These are phyloP conservation scores for Sebastes variabilis DNA, from an alignment of 2,797 vertebrate genomes.

Conservation along the genomic window DNA sequence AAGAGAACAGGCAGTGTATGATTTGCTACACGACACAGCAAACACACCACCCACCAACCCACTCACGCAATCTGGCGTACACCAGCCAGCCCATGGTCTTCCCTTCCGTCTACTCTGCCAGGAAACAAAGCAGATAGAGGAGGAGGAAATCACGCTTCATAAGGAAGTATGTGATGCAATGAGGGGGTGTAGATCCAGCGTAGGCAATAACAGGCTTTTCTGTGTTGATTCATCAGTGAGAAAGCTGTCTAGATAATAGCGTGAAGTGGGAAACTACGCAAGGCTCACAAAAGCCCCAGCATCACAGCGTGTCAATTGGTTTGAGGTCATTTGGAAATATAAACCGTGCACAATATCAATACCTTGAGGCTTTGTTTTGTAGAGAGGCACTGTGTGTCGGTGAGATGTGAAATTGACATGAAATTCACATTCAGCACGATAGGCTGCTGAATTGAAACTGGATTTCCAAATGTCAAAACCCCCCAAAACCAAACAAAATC, in stretches of 20 bases:
- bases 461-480: not conserved
- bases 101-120: conserved; percentile 15
- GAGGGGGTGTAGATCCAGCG: not conserved
- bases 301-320: not conserved
- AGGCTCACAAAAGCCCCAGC: not conserved
- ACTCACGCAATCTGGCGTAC: conserved; percentile 53
- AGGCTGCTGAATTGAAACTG: not conserved
- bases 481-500: not conserved
- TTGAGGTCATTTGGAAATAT: not conserved
- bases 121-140: conserved; percentile 30
- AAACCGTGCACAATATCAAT: not conserved
- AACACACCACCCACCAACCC: conserved; percentile 42
- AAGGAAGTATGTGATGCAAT: conserved; percentile 31
- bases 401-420: not conserved
- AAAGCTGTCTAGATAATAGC: not conserved
- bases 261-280: not conserved
- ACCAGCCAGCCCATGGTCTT: conserved; percentile 27
- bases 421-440: not conserved
- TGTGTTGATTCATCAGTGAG: conserved; percentile 23
- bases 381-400: not conserved
- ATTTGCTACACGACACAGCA: conserved; percentile 57
- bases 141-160: conserved; percentile 46
- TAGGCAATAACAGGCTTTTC: conserved; percentile 10
- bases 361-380: not conserved
- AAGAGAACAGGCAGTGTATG: conserved; percentile 72